Base-by-base conservation (phyloP, 2,113 vertebrate species). In the Poeciliopsis turrubarensis region DNA sequence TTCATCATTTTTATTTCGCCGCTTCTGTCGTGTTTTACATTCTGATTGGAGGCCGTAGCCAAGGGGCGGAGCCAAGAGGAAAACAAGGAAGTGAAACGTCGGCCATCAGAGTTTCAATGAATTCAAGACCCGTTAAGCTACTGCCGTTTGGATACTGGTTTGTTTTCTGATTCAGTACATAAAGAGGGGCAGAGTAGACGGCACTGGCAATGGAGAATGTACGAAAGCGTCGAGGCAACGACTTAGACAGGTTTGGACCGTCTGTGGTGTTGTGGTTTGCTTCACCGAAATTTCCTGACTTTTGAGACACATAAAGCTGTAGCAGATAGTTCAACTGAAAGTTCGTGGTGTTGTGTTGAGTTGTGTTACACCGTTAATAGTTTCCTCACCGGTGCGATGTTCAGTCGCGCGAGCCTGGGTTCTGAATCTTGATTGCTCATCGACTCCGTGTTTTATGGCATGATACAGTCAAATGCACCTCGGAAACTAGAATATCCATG, bases 141-240 rank as follows among this genome's bases (percentile, higher is more conserved):
- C 0, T 3, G 14, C 3, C 0, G 0, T 19, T 30, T 44, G 6
- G 11, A 68, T 22, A 34, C 0, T 44, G 7, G 14, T 32, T 3
- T 15, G 7, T 0, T 15, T 5, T 8, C 8, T 27, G 4, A 0
- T 27, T 32, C 1, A 4, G 10, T 22, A 27, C 22, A 3, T 6
- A 10, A 2, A 72, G 19, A 51, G 17, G 8, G 2, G 9, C 4
- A 31, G 2, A 34, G 3, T 17, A 51, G 60, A 65, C 12, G 3
- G 29, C 34, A 30, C 7, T 11, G 17, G 77, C 74, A 37, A 91
- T 91, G 90, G 70, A 72, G 17, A 47, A 60, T 26, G 27, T 63
- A 32, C 78, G 90, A 73, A 89, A 84, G 83, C 89, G 92, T 26
- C 74, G 76, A 69, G 30, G 22, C 66, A 84, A 32, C 17, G 67